Percentiles rank a stretch among this genome's conserved stretches.
Conservation (phyloP, 2,888 invertebrate genomes). For the Cerastoderma edule region DNA sequence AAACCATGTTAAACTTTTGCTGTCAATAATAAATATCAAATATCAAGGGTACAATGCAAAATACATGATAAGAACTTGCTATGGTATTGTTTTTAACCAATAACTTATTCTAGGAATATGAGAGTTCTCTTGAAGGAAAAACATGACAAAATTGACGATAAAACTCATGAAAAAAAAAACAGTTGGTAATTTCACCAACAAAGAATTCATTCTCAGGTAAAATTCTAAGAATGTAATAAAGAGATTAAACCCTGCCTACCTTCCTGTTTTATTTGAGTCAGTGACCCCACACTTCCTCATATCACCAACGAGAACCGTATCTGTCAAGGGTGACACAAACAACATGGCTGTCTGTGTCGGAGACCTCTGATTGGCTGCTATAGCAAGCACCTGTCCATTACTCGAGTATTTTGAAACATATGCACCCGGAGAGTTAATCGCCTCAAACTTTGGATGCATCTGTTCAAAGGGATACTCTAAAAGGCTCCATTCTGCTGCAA, state of each 20-base stretch:
- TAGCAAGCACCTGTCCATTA: slow-evolving; percentile 80
- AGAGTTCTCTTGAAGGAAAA: no score
- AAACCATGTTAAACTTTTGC: no score
- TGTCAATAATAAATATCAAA: no score
- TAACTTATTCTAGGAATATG: no score
- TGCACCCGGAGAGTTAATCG: slow-evolving; percentile 73
- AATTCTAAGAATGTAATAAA: background rate
- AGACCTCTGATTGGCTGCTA: slow-evolving; percentile 80
- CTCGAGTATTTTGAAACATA: slow-evolving; percentile 73
- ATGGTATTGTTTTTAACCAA: no score
- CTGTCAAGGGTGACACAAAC: slow-evolving; percentile 79
- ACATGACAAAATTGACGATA: no score
- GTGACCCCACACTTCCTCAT: slow-evolving; percentile 74
- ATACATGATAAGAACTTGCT: no score
- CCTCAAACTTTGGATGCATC: slow-evolving; percentile 69
- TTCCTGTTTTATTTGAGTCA: slow-evolving; percentile 66
- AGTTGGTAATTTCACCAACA: no score
- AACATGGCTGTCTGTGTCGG: slow-evolving; percentile 74
- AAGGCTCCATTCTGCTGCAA: slow-evolving; percentile 72
- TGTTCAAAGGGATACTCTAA: slow-evolving; percentile 71
- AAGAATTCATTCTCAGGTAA: no score
- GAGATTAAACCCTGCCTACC: slow-evolving; percentile 47
- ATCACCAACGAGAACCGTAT: slow-evolving; percentile 75
- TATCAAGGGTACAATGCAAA: no score
- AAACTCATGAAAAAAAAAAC: no score